Base-by-base conservation (phyloP, 2,888 invertebrate genomes). In the Tuta absoluta region DNA sequence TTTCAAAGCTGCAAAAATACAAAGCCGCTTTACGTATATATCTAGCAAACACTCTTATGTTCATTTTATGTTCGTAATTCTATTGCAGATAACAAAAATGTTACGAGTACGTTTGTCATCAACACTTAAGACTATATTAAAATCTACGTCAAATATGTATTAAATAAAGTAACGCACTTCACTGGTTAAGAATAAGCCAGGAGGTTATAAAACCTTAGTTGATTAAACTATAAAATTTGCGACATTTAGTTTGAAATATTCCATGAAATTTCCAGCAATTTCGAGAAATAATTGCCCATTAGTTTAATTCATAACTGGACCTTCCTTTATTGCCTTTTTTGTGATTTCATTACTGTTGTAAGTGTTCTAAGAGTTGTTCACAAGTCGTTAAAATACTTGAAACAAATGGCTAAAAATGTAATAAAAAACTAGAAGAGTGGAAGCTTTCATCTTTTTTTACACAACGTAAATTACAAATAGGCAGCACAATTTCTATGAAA, bases 141-240 rank as follows among this genome's bases (percentile, higher is more conserved):
- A 1, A 33, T 7, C 33, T 33, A 24, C 4, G 48, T n/a, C 12
- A 49, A 17, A 8, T 28, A 33, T 49, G 17, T 4, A 37, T 53
- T 5, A 21, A 37, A 17, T 53, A 14, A 21, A 51, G 28, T 28
- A 61, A 48, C 14, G 33, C 28, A 48, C 12, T 14, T 37, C 57
- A 45, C 24, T 45, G 41, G 41, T 37, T 56, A 63, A 63, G 17
- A 10, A 56, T 24, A 57, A 38, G 24, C 41, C 19, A 57, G 45
- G 53, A n/a, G 12, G 17, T 57, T 56, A 57, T 63, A 45, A 45
- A 57, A 14, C 11, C 14, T 17, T 57, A 14, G 28, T 21, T 56
- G 63, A 57, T 63, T 63, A 56, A 57, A 57, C 48, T 45, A 63
- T 63, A 45, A 57, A 63, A 57, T 63, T 63, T 41, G 21, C 11